Evolutionary conservation across 2,797 vertebrate genomes (phyloP).

Genomic region (Diplodus puntazzo): DNA sequence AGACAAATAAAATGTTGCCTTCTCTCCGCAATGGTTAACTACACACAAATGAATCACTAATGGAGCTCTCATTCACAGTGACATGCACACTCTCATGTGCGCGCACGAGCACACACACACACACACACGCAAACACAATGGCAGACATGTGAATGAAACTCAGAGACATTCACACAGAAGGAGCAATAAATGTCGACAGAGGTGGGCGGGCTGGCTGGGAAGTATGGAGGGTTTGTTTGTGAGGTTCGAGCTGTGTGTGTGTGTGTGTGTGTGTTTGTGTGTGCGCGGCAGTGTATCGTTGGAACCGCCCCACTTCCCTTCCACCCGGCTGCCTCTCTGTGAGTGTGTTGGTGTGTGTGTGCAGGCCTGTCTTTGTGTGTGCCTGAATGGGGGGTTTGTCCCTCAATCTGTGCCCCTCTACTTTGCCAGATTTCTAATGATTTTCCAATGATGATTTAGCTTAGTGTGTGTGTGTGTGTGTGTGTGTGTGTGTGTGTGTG

Average conservation of each 20-base stretch:
- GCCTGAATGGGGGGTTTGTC: constrained; percentile 85
- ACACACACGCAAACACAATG: constrained; percentile 62
- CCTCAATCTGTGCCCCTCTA: constrained; percentile 89
- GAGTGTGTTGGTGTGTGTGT: constrained; percentile 64
- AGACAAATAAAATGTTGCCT: constrained; percentile 94
- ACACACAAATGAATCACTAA: constrained; percentile 90
- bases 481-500: constrained; percentile 48
- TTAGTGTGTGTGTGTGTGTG: constrained; percentile 45
- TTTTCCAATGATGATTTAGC: constrained; percentile 91
- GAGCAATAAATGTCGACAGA: constrained; percentile 79
- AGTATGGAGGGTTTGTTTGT: constrained; percentile 67
- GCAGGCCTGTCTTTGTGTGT: constrained; percentile 86
- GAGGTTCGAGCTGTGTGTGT: constrained; percentile 39
- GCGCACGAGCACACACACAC: constrained; percentile 1
- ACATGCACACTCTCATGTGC: constrained; percentile 18
- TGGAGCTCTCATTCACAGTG: constrained; percentile 69
- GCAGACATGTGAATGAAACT: constrained; percentile 80
- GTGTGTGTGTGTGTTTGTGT: constrained; percentile 50
- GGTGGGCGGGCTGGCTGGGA: constrained; percentile 64
- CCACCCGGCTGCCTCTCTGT: constrained; percentile 74
- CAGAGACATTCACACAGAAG: constrained; percentile 78
- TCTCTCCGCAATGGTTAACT: constrained; percentile 91
- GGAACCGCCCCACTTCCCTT: constrained; percentile 77
- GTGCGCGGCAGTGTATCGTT: constrained; percentile 57
- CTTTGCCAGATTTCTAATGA: constrained; percentile 92